These are phyloP conservation scores for Hydractinia echinata DNA, from an alignment of 30 jellyfish, hydroid and myxozoan species.

Conservation along the genomic window DNA sequence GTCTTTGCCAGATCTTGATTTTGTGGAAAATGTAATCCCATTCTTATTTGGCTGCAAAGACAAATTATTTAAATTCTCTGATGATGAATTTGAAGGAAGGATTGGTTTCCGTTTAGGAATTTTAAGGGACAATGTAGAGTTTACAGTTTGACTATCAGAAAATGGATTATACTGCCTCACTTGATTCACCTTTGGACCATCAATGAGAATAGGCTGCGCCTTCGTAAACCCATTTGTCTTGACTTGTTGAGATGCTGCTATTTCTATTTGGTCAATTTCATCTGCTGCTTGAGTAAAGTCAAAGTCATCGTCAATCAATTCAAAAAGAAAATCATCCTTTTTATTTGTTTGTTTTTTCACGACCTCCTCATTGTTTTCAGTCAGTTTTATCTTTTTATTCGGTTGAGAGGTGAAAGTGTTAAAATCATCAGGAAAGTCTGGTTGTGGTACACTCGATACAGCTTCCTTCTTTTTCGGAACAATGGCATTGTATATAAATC, in stretches of 20 bases:
- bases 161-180: no score
- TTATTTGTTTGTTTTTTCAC: not conserved
- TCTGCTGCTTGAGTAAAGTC: slow-evolving; percentile 40
- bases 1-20: not conserved
- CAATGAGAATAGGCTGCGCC: not conserved
- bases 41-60: not conserved
- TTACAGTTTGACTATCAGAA: no score
- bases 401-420: slow-evolving; percentile 15
- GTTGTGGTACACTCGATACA: not conserved
- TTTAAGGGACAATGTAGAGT: not conserved
- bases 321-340: not conserved
- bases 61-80: not conserved
- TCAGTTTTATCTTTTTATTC: slow-evolving; percentile 1
- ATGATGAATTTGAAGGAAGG: slow-evolving; percentile 6
- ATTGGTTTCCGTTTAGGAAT: not conserved
- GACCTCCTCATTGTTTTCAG: not conserved
- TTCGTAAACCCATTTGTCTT: not conserved
- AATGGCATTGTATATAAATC: slow-evolving; percentile 29
- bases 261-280: slow-evolving; percentile 37
- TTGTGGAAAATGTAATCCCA: not conserved
- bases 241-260: slow-evolving; percentile 43
- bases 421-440: slow-evolving; percentile 33
- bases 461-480: not conserved
- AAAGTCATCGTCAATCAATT: slow-evolving; percentile 28
- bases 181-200: not conserved